Base-by-base conservation (phyloP, 2,113 vertebrate genomes). In the Lamprotornis superbus region DNA sequence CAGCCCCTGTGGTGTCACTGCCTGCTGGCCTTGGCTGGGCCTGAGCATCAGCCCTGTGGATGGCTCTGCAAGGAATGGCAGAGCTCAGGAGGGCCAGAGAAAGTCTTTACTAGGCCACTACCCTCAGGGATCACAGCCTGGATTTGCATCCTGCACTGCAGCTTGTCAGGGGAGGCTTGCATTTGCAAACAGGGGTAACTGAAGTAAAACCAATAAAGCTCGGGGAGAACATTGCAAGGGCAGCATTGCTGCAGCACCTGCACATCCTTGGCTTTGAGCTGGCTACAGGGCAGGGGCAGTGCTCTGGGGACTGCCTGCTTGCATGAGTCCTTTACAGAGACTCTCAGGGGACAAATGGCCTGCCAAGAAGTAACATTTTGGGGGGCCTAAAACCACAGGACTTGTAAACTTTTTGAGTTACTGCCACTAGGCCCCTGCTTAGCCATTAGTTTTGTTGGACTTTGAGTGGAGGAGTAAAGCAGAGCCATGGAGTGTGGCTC, bases 281-380 rank as follows among this genome's bases (percentile, higher is more conserved):
- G 84, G 39, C 28, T 31, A 55, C 39, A 68, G 40, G 52, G 74
- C 33, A 31, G 76, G 55, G 69, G 42, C 75, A 52, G 40, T 1
- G 4, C 40, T 59, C 70, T 42, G 52, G 85, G 53, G 23, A 5
- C 42, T 11, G 24, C 55, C 35, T n/a, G 17, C 52, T 42, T 20
- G 17, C 6, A 0, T 0, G 5, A 13, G 9, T 15, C 35, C n/a
- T 23, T 47, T 24, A 14, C 9, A 39, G 61, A 2, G 14, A 67
- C 35, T 49, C 39, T 30, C 22, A 16, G 60, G 35, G 25, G 40
- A 60, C 35, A 76, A 28, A 52, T 4, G 37, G 46, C 9, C 6
- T 8, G 44, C 31, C 74, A 65, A 31, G 35, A 30, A 63, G 44
- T 23, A 49, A 39, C 20, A 19, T 9, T 33, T 21, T 12, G 65